These are phyloP conservation scores for Metopia argyrocephala DNA, from an alignment of 2,888 invertebrate genomes.

Conservation along the genomic window DNA sequence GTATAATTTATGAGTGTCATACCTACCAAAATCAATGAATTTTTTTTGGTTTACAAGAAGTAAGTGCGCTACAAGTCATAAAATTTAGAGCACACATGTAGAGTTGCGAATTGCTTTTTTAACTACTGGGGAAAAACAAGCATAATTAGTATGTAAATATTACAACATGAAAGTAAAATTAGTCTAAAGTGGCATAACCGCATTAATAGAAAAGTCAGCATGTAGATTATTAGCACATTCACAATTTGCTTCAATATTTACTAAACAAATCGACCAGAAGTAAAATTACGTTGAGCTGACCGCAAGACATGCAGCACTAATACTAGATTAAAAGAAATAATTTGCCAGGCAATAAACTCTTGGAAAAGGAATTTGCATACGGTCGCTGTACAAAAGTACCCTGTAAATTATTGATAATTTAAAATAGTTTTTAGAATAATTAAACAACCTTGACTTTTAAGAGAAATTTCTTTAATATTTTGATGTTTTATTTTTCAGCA, in stretches of 20 bases:
- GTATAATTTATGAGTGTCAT: conserved; percentile 14
- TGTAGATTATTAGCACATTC: conserved; percentile 33
- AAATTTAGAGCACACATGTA: conserved; percentile 72
- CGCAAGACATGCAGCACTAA: conserved; percentile 3
- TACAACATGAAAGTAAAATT: conserved; percentile 14
- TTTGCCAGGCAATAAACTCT: too few relatives aligned
- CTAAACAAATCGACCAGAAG: conserved; percentile 55
- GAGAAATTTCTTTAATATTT: not conserved
- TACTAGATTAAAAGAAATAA: conserved; percentile 15
- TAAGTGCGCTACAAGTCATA: conserved; percentile 49
- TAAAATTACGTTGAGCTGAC: conserved; percentile 44
- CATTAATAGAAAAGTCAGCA: conserved; percentile 40
- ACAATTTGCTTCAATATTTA: not conserved
- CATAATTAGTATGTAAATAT: conserved; percentile 23
- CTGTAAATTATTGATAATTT: too few relatives aligned
- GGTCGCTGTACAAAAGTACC: not conserved
- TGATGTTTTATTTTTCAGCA: conserved; percentile 67
- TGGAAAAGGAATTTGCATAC: conserved; percentile 30
- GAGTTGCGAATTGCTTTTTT: conserved; percentile 44
- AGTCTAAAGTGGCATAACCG: conserved; percentile 33
- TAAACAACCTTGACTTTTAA: not conserved
- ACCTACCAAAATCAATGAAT: too few relatives aligned
- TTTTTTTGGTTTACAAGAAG: not conserved
- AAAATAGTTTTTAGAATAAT: not conserved
- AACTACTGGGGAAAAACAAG: conserved; percentile 29